Percentiles rank a stretch among this genome's conserved stretches.
phyloP scores from a whole-genome alignment of 2,888 invertebrate species.

The Euphydryas editha region DNA sequence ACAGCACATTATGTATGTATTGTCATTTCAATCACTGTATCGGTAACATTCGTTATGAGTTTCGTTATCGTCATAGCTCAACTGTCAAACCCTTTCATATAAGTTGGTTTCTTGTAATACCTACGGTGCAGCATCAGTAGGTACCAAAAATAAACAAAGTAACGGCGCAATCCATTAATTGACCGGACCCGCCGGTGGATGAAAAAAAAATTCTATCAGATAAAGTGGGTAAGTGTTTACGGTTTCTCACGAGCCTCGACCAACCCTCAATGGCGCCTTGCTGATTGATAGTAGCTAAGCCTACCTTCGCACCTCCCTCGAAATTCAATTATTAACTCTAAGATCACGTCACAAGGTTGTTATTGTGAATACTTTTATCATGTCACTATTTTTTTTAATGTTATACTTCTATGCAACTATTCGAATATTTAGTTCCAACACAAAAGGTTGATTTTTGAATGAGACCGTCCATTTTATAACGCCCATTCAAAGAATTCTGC shows the following conservation, averaged over 20 bases:
- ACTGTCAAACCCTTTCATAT: slow-evolving; percentile 76
- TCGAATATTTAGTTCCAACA: slow-evolving; percentile 44
- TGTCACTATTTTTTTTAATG: slow-evolving; percentile 49
- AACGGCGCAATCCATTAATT: slow-evolving; percentile 82
- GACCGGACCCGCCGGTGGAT: slow-evolving; percentile 78
- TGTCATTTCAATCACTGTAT: slow-evolving; percentile 26
- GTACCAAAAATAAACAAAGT: slow-evolving; percentile 77
- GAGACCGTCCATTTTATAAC: slow-evolving; percentile 48
- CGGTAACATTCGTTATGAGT: slow-evolving; percentile 57
- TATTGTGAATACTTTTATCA: slow-evolving; percentile 39
- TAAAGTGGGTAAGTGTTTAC: slow-evolving; percentile 83
- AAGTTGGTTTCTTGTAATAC: slow-evolving; percentile 72
- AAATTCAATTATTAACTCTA: slow-evolving; percentile 51
- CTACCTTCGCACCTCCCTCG: slow-evolving; percentile 68
- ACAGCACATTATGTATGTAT: too few species aligned
- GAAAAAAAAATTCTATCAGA: slow-evolving; percentile 79
- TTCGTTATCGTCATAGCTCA: slow-evolving; percentile 66
- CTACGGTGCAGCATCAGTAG: slow-evolving; percentile 56
- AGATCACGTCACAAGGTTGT: slow-evolving; percentile 41
- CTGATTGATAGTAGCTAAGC: slow-evolving; percentile 80
- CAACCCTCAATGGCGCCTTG: slow-evolving; percentile 83
- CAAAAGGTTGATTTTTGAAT: slow-evolving; percentile 46
- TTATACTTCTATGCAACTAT: slow-evolving; percentile 37
- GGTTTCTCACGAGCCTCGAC: slow-evolving; percentile 80
- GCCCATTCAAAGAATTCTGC: slow-evolving; percentile 82